Evolutionary conservation across 1,140 invertebrate species (phyloP), one percentile per base, ranked within the genome.

Genomic region (Cardiocondyla obscurior): DNA sequence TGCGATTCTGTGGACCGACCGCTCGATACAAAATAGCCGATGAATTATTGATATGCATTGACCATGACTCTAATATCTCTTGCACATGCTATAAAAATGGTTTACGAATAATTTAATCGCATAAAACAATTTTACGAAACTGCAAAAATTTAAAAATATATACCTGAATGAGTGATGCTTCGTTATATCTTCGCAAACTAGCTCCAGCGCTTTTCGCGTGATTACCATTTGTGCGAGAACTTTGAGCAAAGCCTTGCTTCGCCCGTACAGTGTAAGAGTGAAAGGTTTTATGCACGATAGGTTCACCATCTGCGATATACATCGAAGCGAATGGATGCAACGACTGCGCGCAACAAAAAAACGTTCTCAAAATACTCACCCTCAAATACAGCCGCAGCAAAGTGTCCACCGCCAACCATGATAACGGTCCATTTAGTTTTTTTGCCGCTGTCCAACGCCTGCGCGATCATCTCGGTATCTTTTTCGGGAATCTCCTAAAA

Each of bases 401-500:
- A 98, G 92, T 98, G 97, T 2, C 98, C 97, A 42, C 97, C 97
- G 5, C 97, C 97, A 14, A 97, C 93, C 96, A 98, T 97, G 62
- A 98, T 93, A 0, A 98, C 93, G 1, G 96, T 95, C 96, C 97
- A 98, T 8, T 92, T 94, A 28, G 93, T 91, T 67, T 93, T 88
- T 8, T 73, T 89, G 16, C 92, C 94, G 67, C 94, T 91, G 70
- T 91, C 81, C 25, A 92, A 82, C 46, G 94, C 94, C 88, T 94
- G 91, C 46, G 91, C 65, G 28, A 95, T 88, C 79, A 96, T 91
- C 44, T 94, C 93, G 67, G 90, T 88, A 67, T 94, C 91, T 39
- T 91, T 89, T 44, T 92, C 90, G 39, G 94, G 93, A 82, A 93
- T 90, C 81, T 94, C 94, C 95, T 96, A 90, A 74, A 93, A 92